These are phyloP conservation scores for Ditylenchus dipsaci DNA, from an alignment of 1,140 invertebrate species.

Conservation along the genomic window DNA sequence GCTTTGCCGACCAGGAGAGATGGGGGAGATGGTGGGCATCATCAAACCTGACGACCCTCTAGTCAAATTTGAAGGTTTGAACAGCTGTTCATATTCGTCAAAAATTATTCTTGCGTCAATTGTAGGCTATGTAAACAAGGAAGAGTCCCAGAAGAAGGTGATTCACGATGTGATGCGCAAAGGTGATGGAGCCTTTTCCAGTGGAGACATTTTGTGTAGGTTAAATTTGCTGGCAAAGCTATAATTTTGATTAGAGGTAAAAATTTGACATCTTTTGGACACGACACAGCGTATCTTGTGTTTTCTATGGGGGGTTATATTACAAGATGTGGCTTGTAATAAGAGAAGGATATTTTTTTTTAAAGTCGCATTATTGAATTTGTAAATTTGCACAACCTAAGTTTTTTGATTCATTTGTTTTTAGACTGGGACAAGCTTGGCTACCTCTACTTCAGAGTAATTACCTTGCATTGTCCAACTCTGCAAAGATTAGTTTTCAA, in stretches of 20 bases:
- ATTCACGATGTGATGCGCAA: conserved; percentile 77
- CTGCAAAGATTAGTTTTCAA: conserved; percentile 4
- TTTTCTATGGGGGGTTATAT: too few species aligned
- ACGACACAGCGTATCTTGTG: too few species aligned
- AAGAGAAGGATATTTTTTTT: too few species aligned
- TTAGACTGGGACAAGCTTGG: conserved; percentile 77
- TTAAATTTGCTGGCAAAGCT: too few species aligned
- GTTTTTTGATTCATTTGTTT: too few species aligned
- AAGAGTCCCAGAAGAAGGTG: conserved; percentile 85
- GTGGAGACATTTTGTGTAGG: conserved; percentile 67
- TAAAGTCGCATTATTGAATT: too few species aligned
- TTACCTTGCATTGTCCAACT: neutral
- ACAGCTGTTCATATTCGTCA: too few species aligned
- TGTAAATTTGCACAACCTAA: too few species aligned
- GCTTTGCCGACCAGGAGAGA: conserved; percentile 73
- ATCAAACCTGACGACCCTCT: conserved; percentile 69
- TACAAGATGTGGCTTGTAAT: too few species aligned
- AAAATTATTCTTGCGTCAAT: conserved; percentile 49
- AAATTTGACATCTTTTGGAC: too few species aligned
- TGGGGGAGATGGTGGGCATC: conserved; percentile 91
- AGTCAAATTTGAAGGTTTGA: conserved; percentile 59
- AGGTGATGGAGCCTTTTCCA: conserved; percentile 83
- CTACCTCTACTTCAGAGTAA: conserved; percentile 79
- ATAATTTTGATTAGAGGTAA: too few species aligned
- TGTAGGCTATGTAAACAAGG: conserved; percentile 80